phyloP scores from a whole-genome alignment of 2,113 vertebrate species.

The Peucedramus taeniatus region DNA sequence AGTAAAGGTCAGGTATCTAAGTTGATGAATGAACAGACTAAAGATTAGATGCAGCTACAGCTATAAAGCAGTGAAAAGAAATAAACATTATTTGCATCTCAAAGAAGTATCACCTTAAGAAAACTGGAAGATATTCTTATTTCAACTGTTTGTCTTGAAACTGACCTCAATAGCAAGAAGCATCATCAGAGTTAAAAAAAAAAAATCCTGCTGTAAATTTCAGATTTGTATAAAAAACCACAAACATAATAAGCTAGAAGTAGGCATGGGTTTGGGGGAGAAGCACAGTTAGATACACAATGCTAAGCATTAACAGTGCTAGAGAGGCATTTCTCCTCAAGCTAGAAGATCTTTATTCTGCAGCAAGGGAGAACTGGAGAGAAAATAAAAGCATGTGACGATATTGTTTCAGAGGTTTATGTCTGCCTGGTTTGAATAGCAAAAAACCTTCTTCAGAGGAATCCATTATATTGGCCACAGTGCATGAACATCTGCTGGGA shows the following conservation, averaged over 20 bases:
- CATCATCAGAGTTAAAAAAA: background rate
- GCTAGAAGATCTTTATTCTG: background rate
- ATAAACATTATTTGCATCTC: background rate
- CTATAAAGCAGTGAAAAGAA: background rate
- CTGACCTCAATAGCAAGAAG: background rate
- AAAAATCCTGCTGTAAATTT: background rate
- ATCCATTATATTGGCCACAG: background rate
- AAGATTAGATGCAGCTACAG: background rate
- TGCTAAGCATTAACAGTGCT: background rate
- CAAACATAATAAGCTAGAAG: background rate
- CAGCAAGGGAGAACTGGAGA: background rate
- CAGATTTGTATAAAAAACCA: background rate
- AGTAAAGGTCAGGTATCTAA: background rate
- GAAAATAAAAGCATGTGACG: background rate
- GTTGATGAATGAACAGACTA: background rate
- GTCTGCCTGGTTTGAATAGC: constrained; percentile 32
- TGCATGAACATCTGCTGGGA: background rate
- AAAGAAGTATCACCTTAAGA: background rate
- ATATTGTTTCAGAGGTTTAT: constrained; percentile 35
- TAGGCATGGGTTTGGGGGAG: background rate
- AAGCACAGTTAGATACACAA: background rate
- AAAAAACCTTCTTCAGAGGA: constrained; percentile 46
- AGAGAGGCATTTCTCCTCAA: background rate
- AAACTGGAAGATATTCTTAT: background rate
- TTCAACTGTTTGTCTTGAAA: background rate